Conservation (phyloP, 2,888 invertebrate species). For the Apodemia hepburni region DNA sequence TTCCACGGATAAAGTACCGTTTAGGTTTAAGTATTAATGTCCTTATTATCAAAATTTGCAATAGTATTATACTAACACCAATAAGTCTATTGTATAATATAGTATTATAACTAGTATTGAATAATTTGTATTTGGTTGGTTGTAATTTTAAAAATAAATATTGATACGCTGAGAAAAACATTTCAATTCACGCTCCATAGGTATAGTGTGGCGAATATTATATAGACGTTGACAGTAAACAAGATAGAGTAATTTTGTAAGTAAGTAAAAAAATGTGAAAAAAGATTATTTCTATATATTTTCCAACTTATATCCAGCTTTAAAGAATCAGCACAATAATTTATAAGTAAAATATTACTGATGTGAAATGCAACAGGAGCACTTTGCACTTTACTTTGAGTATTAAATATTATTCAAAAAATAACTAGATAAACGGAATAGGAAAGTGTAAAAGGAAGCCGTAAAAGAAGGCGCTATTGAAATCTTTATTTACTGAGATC, state of each 20-base stretch:
- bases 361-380: too few species aligned
- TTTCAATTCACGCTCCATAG: background rate
- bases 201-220: background rate
- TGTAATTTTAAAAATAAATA: background rate
- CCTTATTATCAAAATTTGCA: too few species aligned
- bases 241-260: background rate
- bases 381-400: too few species aligned
- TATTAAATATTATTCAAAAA: too few species aligned
- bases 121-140: background rate
- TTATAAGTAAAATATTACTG: background rate
- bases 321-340: conserved; percentile 2
- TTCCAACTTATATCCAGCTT: background rate
- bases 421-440: too few species aligned
- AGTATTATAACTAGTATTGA: background rate
- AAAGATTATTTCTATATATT: background rate
- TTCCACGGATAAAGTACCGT: too few species aligned
- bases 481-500: too few species aligned
- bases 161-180: background rate
- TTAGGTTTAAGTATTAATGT: too few species aligned
- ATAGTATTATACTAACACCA: background rate
- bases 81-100: background rate
- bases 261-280: background rate
- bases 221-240: background rate
- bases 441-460: too few species aligned
- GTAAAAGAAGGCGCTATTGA: too few species aligned